These are phyloP conservation scores for Trachurus trachurus DNA, from an alignment of 2,797 vertebrate genomes.

Conservation along the genomic window DNA sequence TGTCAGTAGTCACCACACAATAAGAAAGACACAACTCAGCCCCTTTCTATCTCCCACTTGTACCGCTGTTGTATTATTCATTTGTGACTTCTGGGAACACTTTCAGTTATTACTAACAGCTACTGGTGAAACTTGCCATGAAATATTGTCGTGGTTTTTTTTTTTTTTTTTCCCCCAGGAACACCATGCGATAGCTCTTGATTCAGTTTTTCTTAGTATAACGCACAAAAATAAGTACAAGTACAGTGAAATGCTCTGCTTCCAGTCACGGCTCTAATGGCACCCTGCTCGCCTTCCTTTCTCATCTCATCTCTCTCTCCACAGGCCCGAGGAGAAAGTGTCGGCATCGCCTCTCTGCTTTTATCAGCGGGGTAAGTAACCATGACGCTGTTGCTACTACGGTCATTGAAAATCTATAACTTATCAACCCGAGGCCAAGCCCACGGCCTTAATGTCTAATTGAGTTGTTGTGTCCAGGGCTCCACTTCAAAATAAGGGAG, in stretches of 20 bases:
- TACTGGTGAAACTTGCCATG: conserved; percentile 1
- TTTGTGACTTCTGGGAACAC: conserved; percentile 21
- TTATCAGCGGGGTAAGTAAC: conserved; percentile 95
- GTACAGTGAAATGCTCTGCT: background rate
- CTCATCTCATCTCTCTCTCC: conserved; percentile 48
- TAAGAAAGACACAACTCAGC: conserved; percentile 32
- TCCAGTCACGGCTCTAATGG: conserved; percentile 13
- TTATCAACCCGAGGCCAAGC: conserved; percentile 16
- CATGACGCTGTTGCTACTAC: conserved; percentile 32
- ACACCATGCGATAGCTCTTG: background rate
- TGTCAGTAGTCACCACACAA: conserved; percentile 46
- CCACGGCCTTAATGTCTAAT: conserved; percentile 24
- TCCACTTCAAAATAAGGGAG: conserved; percentile 4
- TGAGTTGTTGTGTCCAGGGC: conserved; percentile 20
- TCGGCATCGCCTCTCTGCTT: conserved; percentile 92
- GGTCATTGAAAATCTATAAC: conserved; percentile 48
- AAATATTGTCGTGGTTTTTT: conserved; percentile 4
- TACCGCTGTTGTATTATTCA: conserved; percentile 27
- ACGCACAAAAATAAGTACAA: background rate
- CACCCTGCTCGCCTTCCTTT: conserved; percentile 17
- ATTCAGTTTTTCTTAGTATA: conserved; percentile 5
- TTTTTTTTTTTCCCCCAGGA: background rate
- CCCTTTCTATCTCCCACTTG: conserved; percentile 2
- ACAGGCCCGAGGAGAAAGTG: conserved; percentile 93
- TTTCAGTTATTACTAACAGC: conserved; percentile 20